Evolutionary conservation across 2,797 vertebrate genomes (phyloP), one percentile per base, ranked within the genome.

Genomic region (Furcifer pardalis): DNA sequence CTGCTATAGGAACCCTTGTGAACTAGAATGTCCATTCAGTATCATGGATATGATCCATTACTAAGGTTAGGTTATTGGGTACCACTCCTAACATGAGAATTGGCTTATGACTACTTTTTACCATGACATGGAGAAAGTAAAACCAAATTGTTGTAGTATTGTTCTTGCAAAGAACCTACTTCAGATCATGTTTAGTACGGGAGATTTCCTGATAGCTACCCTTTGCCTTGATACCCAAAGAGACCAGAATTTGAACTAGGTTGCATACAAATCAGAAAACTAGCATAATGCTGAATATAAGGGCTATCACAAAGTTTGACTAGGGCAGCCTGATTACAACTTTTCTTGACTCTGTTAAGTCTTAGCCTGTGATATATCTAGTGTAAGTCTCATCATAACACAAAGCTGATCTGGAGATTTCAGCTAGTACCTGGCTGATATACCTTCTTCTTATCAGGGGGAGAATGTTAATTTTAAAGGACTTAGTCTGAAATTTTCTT

Each of bases 401-500:
- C 23, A 83, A 85, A 81, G 82, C 84, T 91, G 91, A 93, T 90
- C 91, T 91, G 76, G 82, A 92, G 91, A 88, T 92, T 93, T 92
- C 89, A 77, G 73, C 71, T 86, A 78, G 30, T 81, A 44, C 27
- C 40, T 90, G 90, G 87, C 86, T 83, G 35, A 0, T 91, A 82
- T 90, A 37, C 77, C 92, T 94, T 89, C 87, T 92, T 91, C 90
- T 92, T 91, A 85, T 81, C 92, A 91, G 91, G 91, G 71, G 91
- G 88, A 89, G 3, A 5, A 92, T 89, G 91, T 93, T 94, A 92
- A 90, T 93, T 94, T 94, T 90, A 92, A 92, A 93, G 91, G 92
- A 90, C 94, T 94, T 93, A 92, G 92, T 85, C 19, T 75, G 87
- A 93, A 92, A 89, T 90, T 89, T 93, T 81, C 86, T 92, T 85